Conservation (phyloP, 2,888 invertebrate species). For the Rhingia rostrata region DNA sequence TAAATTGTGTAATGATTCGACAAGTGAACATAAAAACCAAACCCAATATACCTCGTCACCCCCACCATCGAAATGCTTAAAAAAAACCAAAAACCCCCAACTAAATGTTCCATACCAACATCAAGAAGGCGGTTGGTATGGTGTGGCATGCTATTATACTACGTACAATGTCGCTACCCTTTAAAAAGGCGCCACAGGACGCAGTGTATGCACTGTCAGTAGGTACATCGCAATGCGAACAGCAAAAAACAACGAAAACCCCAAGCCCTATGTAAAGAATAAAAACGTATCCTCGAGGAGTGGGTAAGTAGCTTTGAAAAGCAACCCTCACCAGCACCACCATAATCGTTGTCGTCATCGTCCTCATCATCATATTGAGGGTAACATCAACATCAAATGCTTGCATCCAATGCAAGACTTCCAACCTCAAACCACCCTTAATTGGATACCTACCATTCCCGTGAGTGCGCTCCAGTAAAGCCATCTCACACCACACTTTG, state of each 20-base stretch:
- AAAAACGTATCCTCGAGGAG: conserved; percentile 35
- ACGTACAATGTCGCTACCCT: neutral
- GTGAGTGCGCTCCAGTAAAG: conserved; percentile 17
- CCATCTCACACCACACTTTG: conserved; percentile 39
- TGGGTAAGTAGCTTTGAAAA: conserved; percentile 45
- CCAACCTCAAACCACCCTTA: conserved; percentile 26
- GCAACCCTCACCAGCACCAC: conserved; percentile 31
- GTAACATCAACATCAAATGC: conserved; percentile 41
- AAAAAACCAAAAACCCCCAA: conserved; percentile 9
- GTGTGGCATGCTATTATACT: neutral
- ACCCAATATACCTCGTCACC: conserved; percentile 37
- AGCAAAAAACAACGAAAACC: conserved; percentile 4
- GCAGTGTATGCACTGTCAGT: conserved; percentile 28
- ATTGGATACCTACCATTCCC: conserved; percentile 20
- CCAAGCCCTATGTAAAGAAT: conserved; percentile 31
- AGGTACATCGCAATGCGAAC: conserved; percentile 19
- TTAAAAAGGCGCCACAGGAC: conserved; percentile 55
- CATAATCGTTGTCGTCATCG: neutral
- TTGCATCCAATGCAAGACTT: conserved; percentile 42
- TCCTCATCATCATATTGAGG: conserved; percentile 41
- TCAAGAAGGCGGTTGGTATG: conserved; percentile 25
- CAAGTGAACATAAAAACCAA: conserved; percentile 63
- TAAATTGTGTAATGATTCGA: conserved; percentile 73
- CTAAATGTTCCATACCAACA: conserved; percentile 46
- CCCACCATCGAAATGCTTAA: neutral